Evolutionary conservation across 2,797 vertebrate species (phyloP).

Genomic region (Xyrichtys novacula): DNA sequence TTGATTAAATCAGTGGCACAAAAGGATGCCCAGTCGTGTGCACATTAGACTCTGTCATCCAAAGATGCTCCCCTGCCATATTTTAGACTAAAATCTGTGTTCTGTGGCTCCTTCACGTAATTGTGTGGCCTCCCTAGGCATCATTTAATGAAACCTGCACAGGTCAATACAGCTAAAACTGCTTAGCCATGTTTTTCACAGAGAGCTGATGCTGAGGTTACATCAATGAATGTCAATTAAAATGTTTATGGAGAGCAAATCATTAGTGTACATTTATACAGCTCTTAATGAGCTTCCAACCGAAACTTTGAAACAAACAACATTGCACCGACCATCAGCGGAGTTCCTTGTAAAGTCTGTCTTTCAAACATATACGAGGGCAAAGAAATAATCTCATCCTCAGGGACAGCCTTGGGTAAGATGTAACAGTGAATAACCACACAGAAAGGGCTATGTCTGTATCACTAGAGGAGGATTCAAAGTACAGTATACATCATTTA

Average conservation of each 20-base stretch:
- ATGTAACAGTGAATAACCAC: slow-evolving; percentile 16
- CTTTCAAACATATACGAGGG: slow-evolving; percentile 12
- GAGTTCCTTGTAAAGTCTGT: slow-evolving; percentile 11
- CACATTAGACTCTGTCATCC: slow-evolving; percentile 54
- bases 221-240: slow-evolving; percentile 22
- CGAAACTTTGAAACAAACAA: slow-evolving; percentile 14
- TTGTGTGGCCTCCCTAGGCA: slow-evolving; percentile 27
- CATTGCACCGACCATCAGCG: slow-evolving; percentile 13
- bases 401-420: slow-evolving; percentile 37
- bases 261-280: slow-evolving; percentile 22
- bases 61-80: slow-evolving; percentile 43
- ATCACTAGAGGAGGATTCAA: slow-evolving; percentile 40
- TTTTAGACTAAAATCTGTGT: slow-evolving; percentile 31
- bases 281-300: slow-evolving; percentile 38
- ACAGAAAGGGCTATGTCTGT: slow-evolving; percentile 26
- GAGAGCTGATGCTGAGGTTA: slow-evolving; percentile 30
- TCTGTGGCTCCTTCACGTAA: slow-evolving; percentile 26
- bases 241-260: slow-evolving; percentile 35
- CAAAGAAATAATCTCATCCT: slow-evolving; percentile 50
- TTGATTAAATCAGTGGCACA: slow-evolving; percentile 64
- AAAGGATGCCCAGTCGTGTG: slow-evolving; percentile 45
- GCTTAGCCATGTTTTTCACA: slow-evolving; percentile 45
- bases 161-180: slow-evolving; percentile 62
- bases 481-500: slow-evolving; percentile 48
- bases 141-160: slow-evolving; percentile 54